Conservation (phyloP, 2,888 invertebrate genomes). For the Xylota segnis region DNA sequence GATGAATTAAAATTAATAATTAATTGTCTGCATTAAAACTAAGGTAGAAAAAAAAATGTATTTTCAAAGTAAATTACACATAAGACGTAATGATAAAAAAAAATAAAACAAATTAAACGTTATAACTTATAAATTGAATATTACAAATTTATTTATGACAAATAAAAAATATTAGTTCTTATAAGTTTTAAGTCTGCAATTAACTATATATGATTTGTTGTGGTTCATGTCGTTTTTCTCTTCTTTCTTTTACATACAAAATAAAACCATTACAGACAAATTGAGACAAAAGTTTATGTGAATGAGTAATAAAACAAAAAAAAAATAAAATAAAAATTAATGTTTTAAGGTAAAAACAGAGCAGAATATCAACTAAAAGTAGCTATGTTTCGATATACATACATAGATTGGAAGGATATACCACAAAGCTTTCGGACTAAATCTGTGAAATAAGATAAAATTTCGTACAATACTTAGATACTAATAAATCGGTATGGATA, state of each 20-base stretch:
- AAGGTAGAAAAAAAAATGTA: slow-evolving; percentile 55
- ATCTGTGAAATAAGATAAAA: slow-evolving; percentile 11
- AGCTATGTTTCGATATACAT: slow-evolving; percentile 11
- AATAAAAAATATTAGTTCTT: slow-evolving; percentile 48
- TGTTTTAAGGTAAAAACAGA: not conserved
- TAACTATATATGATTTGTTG: slow-evolving; percentile 7
- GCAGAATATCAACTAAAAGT: slow-evolving; percentile 25
- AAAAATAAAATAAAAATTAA: no score
- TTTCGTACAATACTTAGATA: slow-evolving; percentile 42
- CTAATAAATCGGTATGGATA: slow-evolving; percentile 59
- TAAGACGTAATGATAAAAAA: slow-evolving; percentile 23
- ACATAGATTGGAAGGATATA: slow-evolving; percentile 25
- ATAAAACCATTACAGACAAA: slow-evolving; percentile 48
- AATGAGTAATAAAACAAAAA: slow-evolving; percentile 24
- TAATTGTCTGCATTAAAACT: slow-evolving; percentile 48
- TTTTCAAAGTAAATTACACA: slow-evolving; percentile 57
- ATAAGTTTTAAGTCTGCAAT: slow-evolving; percentile 24
- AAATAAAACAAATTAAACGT: slow-evolving; percentile 38
- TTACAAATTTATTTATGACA: slow-evolving; percentile 61
- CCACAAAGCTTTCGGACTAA: slow-evolving; percentile 11
- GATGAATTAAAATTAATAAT: slow-evolving; percentile 58
- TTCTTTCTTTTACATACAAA: slow-evolving; percentile 37
- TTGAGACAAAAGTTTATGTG: slow-evolving; percentile 60
- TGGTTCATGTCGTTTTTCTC: not conserved
- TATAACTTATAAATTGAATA: slow-evolving; percentile 63